phyloP scores from a whole-genome alignment of 2,797 vertebrate genomes.

The Acestrorhynchus altus region DNA sequence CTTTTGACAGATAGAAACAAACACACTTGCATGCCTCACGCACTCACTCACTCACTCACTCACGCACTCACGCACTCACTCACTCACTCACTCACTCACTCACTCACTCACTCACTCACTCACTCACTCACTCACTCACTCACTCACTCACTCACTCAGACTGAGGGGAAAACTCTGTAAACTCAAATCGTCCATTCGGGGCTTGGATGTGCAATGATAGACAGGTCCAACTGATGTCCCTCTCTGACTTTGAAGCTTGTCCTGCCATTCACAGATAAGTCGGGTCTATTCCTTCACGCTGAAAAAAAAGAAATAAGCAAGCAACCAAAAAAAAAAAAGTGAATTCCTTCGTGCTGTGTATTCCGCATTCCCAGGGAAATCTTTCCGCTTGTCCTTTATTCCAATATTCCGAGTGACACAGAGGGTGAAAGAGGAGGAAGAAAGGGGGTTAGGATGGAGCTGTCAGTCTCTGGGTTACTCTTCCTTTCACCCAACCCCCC shows the following conservation, averaged over 20 bases:
- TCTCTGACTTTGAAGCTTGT: constrained; percentile 15
- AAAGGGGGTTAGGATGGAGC: too few species aligned
- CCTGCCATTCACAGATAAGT: neutral
- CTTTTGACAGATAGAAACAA: constrained; percentile 70
- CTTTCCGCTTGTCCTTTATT: constrained; percentile 7
- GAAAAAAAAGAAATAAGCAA: neutral
- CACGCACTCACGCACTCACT: constrained; percentile 1
- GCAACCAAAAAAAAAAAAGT: neutral
- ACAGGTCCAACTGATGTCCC: constrained; percentile 25
- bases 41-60: neutral
- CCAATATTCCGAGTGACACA: neutral
- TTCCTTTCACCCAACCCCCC: constrained; percentile 31
- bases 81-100: constrained; percentile 29
- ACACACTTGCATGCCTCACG: constrained; percentile 41
- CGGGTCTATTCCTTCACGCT: constrained; percentile 2
- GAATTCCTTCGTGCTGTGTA: constrained; percentile 15
- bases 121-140: constrained; percentile 25
- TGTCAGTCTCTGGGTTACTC: constrained; percentile 1
- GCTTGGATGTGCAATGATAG: constrained; percentile 20
- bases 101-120: neutral
- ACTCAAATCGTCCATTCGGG: constrained; percentile 18
- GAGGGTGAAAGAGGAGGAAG: constrained; percentile 10
- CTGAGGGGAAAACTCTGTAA: constrained; percentile 4
- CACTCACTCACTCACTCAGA: constrained; percentile 31
- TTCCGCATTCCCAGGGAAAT: constrained; percentile 15